Evolutionary conservation across 92 coral and sea anemone species (phyloP), one percentile per base, ranked within the genome.

Genomic region (Palythoa grandis): DNA sequence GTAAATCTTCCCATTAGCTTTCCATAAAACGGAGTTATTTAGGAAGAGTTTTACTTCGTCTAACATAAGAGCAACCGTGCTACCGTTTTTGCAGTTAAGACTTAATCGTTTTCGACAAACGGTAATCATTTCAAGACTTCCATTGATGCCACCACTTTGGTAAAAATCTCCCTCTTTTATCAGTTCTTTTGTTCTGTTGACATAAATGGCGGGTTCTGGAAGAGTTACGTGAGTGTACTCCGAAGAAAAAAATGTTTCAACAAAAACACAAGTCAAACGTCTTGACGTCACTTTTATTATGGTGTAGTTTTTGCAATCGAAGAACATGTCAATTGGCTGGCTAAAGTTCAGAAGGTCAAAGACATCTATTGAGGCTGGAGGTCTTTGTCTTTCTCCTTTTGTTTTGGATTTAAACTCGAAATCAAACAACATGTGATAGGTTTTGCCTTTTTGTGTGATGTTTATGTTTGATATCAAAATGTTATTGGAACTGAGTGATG

Each of bases 1-100:
- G 58, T 87, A 92, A 19, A 74, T 6, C 8, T 40, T 74, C 1
- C 79, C 84, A 13, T 77, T 76, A 13, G 83, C 89, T 20, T 87
- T 66, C 70, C 91, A 85, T 14, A 77, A 72, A 56, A 92, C 71
- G 2, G 92, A 61, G 3, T 37, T 83, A 77, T 92, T 89, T 11
- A 88, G 3, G 10, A 80, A n/a, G 8, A 77, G 16, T 12, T 47
- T 17, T 35, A 87, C 88, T 38, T 92, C 92, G 17, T 61, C 15
- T 43, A 20, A 60, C 6, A 52, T 54, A 54, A 92, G 61, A 23
- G 43, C 43, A 48, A 86, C 79, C 17, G 67, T 86, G 22, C 16
- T 50, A 29, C 79, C 88, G 39, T 88, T 82, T 12, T 38, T 74
- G 85, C 94, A 92, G 76, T 40, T 43, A 7, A 77, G 53, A 17